phyloP scores from a whole-genome alignment of 1,140 invertebrate genomes.

The Diachasma alloeum region DNA sequence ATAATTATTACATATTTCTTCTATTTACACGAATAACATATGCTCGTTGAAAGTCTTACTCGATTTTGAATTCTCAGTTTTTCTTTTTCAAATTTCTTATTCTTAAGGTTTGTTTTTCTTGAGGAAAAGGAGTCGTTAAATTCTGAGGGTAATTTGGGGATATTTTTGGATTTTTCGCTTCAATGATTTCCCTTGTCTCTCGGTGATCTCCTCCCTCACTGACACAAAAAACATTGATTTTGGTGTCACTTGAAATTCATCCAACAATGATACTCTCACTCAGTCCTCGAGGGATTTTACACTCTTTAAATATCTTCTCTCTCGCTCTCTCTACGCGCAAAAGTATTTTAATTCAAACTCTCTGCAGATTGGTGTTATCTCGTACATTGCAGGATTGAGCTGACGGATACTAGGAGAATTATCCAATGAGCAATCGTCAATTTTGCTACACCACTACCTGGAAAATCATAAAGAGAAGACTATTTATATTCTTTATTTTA shows the following conservation, averaged over 20 bases:
- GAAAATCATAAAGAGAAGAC: background rate
- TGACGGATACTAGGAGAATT: conserved; percentile 40
- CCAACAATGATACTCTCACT: background rate
- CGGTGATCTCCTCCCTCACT: background rate
- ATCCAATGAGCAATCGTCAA: conserved; percentile 47
- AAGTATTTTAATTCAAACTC: conserved; percentile 48
- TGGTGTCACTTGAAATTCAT: background rate
- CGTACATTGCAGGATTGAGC: conserved; percentile 47
- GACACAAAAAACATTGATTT: conserved; percentile 1
- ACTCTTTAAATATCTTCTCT: background rate
- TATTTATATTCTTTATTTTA: no score
- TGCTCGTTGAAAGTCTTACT: conserved; percentile 45
- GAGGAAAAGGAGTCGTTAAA: background rate
- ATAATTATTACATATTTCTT: conserved; percentile 38
- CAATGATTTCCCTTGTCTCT: conserved; percentile 25
- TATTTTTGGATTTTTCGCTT: conserved; percentile 18
- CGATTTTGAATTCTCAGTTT: conserved; percentile 41
- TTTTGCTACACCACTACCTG: conserved; percentile 48
- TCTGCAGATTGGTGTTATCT: conserved; percentile 62
- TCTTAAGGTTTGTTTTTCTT: conserved; percentile 27
- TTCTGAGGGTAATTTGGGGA: background rate
- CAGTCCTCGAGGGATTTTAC: background rate
- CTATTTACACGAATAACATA: conserved; percentile 65
- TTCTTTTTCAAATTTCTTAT: conserved; percentile 19
- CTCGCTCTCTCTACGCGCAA: conserved; percentile 32